Base-by-base conservation (phyloP, 2,797 vertebrate species). In the Trematocara caparti region DNA sequence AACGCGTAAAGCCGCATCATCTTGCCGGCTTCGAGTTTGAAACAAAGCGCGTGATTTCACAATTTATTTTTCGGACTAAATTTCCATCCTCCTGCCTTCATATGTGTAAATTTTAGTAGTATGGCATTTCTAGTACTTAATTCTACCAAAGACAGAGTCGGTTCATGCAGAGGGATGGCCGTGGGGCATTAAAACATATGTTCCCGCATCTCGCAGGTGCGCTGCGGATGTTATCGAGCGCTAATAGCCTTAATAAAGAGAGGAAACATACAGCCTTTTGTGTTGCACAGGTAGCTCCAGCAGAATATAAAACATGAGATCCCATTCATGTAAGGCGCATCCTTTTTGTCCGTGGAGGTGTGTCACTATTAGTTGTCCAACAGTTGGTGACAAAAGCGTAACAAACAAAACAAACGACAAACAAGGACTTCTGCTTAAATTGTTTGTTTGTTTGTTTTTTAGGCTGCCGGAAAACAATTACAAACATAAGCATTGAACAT, bases 21-120 rank as follows among this genome's bases (percentile, higher is more conserved):
- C 81, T 43, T 73, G n/a, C 92, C 90, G 87, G 83, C 59, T 81
- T 80, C 75, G 86, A 95, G 89, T 95, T 93, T 81, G 32, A 88
- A 79, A 90, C 90, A 91, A 92, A 92, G 89, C 94, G 89, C 82
- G 30, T 83, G 73, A 19, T 47, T 27, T 64, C 11, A 50, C 62
- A 51, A 76, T 53, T 78, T 27, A 21, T 38, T 6, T 12, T 45
- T 51, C 13, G 15, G 49, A 49, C 59, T 11, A 43, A 51, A 73
- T 8, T 14, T 75, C 34, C 53, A 75, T 4, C 7, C 6, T 40
- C 10, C 32, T 14, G 6, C 15, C 1, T 50, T 24, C 6, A 13
- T 43, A 19, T 24, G 3, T 21, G 2, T 38, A 2, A 3, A 30
- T 19, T 49, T 12, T 74, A 9, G 1, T 3, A 48, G 3, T 21